Conservation (phyloP, 2,888 invertebrate genomes). For the Heteromurus nitidus region DNA sequence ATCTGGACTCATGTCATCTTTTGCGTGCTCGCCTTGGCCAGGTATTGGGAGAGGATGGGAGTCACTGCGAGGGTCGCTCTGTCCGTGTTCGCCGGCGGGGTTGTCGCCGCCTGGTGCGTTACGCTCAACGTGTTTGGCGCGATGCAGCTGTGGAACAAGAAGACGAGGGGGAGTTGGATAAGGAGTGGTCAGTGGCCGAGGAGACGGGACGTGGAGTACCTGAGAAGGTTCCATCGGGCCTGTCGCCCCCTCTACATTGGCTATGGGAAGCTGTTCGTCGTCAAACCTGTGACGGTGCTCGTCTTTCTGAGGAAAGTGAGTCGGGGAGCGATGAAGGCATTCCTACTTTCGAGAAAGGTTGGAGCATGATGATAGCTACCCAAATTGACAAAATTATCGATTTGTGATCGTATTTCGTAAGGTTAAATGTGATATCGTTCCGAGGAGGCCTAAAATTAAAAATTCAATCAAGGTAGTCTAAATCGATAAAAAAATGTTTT, state of each 20-base stretch:
- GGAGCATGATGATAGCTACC: too few relatives aligned
- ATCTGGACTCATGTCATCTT: conserved; percentile 35
- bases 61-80: not conserved
- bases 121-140: conserved; percentile 35
- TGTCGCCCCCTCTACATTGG: conserved; percentile 36
- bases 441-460: too few relatives aligned
- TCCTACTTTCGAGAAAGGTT: conserved; percentile 16
- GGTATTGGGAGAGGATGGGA: conserved; percentile 19
- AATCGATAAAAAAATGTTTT: too few relatives aligned
- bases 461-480: too few relatives aligned
- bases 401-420: too few relatives aligned
- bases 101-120: conserved; percentile 16
- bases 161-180: conserved; percentile 28
- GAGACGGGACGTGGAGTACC: not conserved
- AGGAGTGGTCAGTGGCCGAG: not conserved
- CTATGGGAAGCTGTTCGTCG: conserved; percentile 41
- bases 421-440: too few relatives aligned
- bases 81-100: not conserved
- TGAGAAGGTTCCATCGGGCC: conserved; percentile 35
- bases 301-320: conserved; percentile 36
- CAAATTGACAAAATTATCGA: too few relatives aligned
- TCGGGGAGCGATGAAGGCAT: conserved; percentile 32
- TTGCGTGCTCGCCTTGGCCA: conserved; percentile 10
- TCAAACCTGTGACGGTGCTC: conserved; percentile 29
- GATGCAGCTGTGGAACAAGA: conserved; percentile 30